Evolutionary conservation across 1,140 invertebrate genomes (phyloP), one percentile per base, ranked within the genome.

Genomic region (Drosophila pallidifrons): DNA sequence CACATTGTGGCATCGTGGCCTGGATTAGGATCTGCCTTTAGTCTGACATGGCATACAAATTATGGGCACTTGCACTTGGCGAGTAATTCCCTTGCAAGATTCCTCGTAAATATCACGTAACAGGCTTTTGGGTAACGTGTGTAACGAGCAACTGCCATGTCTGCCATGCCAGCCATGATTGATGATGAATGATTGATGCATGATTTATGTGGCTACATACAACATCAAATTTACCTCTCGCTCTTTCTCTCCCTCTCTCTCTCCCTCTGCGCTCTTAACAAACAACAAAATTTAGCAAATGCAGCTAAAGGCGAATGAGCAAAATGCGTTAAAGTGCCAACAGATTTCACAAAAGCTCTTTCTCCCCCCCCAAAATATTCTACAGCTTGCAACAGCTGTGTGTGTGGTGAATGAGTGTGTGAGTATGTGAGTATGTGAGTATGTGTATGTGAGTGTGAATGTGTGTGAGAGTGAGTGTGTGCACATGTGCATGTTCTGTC

Each of bases 151-250:
- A 51, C n/a, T 54, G 51, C 11, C 15, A 15, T 47, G 46, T 20
- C 46, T 47, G 57, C 35, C 30, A 16, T 13, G 38, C 38, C 38
- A 25, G 32, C 55, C 54, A 71, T 88, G 83, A 87, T 88, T 88
- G 83, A 87, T 87, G 85, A 79, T 83, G 81, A 81, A 88, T 89
- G 85, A 88, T 88, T 88, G 83, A 89, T 88, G 85, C 57, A 71
- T 68, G 76, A 82, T 74, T 79, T 71, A 87, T 86, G 68, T 61
- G 61, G n/a, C n/a, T 43, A 7, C n/a, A 7, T 25, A 47, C n/a
- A 60, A 20, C 80, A 68, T 71, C 52, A 55, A 68, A 49, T 32
- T 25, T 25, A 25, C 20, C 20, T 25, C 3, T 25, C 20, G 20
- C 57, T 68, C 55, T 8, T 38, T 32, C 35, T 52, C 4, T 32